Percentiles rank a stretch among this genome's conserved stretches.
These are phyloP conservation scores for Lepisosteus oculatus DNA, from an alignment of 2,113 vertebrate species.

Conservation along the genomic window DNA sequence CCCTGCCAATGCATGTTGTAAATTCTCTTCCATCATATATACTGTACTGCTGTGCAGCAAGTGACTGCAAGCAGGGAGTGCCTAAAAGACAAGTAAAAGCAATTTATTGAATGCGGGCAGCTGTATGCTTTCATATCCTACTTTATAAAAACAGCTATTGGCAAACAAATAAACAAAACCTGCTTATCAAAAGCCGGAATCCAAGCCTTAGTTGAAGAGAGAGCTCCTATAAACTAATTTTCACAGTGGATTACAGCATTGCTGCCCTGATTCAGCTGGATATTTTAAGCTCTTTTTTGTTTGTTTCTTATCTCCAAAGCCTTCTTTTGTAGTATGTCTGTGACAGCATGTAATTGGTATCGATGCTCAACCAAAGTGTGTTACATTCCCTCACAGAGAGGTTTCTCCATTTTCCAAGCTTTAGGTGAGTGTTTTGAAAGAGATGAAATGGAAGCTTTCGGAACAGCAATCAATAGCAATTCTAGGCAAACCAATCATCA, in stretches of 20 bases:
- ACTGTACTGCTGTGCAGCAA: no score
- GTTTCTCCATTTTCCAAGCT: not conserved
- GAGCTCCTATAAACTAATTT: conserved; percentile 12
- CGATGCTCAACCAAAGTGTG: conserved; percentile 1
- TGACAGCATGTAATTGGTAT: conserved; percentile 8
- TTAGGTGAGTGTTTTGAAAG: conserved; percentile 1
- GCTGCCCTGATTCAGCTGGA: not conserved
- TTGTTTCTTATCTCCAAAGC: conserved; percentile 12
- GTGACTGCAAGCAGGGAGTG: no score
- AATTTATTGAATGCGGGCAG: no score
- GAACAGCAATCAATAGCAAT: not conserved
- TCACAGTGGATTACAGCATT: conserved; percentile 32
- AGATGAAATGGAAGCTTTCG: not conserved
- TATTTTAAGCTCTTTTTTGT: not conserved
- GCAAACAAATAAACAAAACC: conserved; percentile 23
- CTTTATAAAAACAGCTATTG: conserved; percentile 1
- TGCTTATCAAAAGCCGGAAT: conserved; percentile 24
- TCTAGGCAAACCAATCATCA: not conserved
- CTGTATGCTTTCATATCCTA: no score
- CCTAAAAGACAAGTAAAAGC: no score
- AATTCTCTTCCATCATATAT: no score
- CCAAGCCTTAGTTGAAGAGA: conserved; percentile 20
- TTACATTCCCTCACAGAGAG: conserved; percentile 1
- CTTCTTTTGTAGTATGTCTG: conserved; percentile 22
- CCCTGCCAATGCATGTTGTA: no score